phyloP scores from a whole-genome alignment of 2,113 vertebrate species.

The Phoenicopterus ruber region DNA sequence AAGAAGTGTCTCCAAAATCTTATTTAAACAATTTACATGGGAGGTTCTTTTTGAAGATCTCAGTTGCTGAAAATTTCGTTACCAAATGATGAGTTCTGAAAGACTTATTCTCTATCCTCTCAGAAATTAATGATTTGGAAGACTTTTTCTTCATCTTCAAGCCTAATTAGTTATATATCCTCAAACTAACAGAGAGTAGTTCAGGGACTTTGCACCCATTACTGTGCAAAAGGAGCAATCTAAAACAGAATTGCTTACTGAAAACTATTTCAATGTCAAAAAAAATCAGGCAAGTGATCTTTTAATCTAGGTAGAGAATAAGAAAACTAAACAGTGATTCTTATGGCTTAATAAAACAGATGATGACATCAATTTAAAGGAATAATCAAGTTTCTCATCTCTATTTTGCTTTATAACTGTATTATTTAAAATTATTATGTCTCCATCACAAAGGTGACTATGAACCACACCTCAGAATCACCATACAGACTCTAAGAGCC shows the following conservation, averaged over 20 bases:
- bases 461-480: background rate
- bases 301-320: background rate
- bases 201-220: background rate
- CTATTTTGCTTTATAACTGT: background rate
- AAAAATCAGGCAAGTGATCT: background rate
- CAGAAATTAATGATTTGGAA: background rate
- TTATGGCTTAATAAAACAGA: background rate
- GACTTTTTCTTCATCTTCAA: background rate
- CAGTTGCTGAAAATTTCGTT: background rate
- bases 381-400: background rate
- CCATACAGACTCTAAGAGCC: background rate
- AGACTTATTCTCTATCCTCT: background rate
- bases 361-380: background rate
- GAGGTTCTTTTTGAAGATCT: background rate
- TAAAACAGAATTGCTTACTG: background rate
- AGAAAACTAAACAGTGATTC: background rate
- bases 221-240: background rate
- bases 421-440: background rate
- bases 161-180: background rate
- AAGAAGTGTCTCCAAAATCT: conserved; percentile 7
- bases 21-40: conserved; percentile 29
- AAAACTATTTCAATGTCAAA: background rate
- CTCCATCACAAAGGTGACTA: background rate
- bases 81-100: background rate
- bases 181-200: background rate